Evolutionary conservation across 2,113 vertebrate genomes (phyloP).

Genomic region (Glaucidium brasilianum): DNA sequence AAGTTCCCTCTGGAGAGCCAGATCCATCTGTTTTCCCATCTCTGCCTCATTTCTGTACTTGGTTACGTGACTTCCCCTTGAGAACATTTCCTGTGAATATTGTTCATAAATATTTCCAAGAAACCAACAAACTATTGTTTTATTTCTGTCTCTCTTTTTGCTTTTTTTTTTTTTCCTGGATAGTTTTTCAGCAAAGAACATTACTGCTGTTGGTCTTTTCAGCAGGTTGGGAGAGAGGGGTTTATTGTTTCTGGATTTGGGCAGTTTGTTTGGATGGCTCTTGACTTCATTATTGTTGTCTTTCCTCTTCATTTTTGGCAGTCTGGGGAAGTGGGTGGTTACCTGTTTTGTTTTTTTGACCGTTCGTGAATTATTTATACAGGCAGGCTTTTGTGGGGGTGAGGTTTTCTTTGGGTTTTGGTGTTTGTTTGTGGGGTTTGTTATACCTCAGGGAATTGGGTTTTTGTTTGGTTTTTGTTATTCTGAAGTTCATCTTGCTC

Average conservation of each 20-base stretch:
- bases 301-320: not conserved
- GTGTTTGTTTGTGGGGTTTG: not conserved
- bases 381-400: not conserved
- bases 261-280: not conserved
- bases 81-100: constrained; percentile 20
- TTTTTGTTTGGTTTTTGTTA: not conserved
- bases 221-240: not conserved
- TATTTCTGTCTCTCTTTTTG: not conserved
- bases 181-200: not conserved
- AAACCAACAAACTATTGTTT: constrained; percentile 32
- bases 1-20: not conserved
- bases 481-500: not conserved
- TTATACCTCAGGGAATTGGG: not conserved
- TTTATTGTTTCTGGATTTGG: not conserved
- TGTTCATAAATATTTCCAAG: constrained; percentile 38
- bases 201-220: not conserved
- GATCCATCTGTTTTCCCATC: not conserved
- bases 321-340: not conserved
- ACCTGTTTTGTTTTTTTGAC: not conserved
- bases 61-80: not conserved
- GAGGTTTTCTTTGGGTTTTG: not conserved
- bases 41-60: not conserved
- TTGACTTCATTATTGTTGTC: not conserved
- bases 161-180: not conserved
- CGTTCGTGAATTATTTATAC: not conserved